Conservation (phyloP, 2,888 invertebrate genomes). For the Cephus pulcher region DNA sequence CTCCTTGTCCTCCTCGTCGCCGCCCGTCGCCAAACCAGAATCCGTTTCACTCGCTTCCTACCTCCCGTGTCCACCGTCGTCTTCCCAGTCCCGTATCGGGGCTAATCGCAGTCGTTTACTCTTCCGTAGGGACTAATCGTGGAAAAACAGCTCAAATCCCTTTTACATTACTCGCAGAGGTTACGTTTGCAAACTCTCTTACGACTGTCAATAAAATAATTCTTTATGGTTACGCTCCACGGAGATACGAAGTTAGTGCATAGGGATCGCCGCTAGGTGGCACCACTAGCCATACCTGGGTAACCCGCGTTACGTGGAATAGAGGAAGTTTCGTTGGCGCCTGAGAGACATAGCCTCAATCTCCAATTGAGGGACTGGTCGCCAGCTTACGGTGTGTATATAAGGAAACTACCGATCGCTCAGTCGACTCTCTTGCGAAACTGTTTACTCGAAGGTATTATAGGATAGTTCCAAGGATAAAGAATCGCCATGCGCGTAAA, state of each 20-base stretch:
- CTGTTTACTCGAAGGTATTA: conserved; percentile 53
- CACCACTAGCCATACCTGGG: not conserved
- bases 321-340: not conserved
- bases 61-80: not conserved
- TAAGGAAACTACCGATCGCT: conserved; percentile 60
- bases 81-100: not conserved
- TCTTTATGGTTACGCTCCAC: not conserved
- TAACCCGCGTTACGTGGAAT: not conserved
- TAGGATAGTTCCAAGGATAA: conserved; percentile 61
- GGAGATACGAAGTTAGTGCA: not conserved
- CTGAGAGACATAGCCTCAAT: not conserved
- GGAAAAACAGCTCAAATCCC: not conserved
- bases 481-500: conserved; percentile 37
- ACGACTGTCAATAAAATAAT: not conserved
- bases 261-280: not conserved
- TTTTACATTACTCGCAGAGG: not conserved
- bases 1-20: conserved; percentile 13
- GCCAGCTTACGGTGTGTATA: conserved; percentile 34
- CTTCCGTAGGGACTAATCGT: not conserved
- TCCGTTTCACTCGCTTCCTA: not conserved
- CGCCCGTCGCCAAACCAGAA: not conserved
- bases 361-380: not conserved
- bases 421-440: conserved; percentile 59
- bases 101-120: not conserved
- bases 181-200: not conserved